These are phyloP conservation scores for Eugnorisma glareosa DNA, from an alignment of 2,888 invertebrate species.

Conservation along the genomic window DNA sequence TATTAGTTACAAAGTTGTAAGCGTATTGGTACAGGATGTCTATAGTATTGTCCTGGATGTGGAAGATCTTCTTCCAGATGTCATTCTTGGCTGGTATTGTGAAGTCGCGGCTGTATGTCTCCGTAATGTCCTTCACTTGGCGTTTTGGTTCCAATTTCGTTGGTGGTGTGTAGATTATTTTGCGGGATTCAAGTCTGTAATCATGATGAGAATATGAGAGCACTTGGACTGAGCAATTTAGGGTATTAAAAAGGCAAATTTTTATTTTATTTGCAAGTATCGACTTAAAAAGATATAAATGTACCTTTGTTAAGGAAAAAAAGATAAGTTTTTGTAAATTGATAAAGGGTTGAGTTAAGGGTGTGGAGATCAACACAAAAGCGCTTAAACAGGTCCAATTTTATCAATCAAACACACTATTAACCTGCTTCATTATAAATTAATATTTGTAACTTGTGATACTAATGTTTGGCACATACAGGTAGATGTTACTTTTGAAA, in stretches of 20 bases:
- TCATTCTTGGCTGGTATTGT: conserved; percentile 91
- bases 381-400: not conserved
- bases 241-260: not conserved
- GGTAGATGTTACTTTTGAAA: no score
- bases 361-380: no score
- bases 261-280: not conserved
- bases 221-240: not conserved
- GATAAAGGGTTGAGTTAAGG: no score
- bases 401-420: not conserved
- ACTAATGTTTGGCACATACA: no score
- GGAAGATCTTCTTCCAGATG: conserved; percentile 92
- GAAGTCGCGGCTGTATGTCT: conserved; percentile 91
- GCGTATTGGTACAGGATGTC: conserved; percentile 92
- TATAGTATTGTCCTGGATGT: conserved; percentile 91
- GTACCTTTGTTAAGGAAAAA: no score
- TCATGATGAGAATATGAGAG: not conserved
- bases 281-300: not conserved
- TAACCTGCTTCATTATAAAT: not conserved
- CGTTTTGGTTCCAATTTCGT: conserved; percentile 81
- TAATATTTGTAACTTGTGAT: not conserved
- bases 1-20: conserved; percentile 91
- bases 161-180: conserved; percentile 80
- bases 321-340: no score
- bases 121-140: conserved; percentile 87
- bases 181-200: conserved; percentile 80